phyloP scores from a whole-genome alignment of 2,797 vertebrate species.

The Dendrocincla fuliginosa region DNA sequence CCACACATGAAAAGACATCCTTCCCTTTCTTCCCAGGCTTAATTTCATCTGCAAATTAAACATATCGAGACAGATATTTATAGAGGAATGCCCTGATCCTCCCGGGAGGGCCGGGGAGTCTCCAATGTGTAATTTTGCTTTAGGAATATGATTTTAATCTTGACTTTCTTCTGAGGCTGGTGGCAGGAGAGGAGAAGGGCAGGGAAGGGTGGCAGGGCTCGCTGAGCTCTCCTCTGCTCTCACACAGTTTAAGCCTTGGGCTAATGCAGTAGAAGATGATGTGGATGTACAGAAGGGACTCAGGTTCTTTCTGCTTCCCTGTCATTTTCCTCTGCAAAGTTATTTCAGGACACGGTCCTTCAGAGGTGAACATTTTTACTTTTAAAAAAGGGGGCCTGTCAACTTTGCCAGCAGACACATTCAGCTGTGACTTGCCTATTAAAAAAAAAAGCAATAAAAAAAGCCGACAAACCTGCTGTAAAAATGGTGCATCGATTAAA shows the following conservation, averaged over 20 bases:
- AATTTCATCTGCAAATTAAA: slow-evolving; percentile 69
- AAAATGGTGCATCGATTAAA: background rate
- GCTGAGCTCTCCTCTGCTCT: background rate
- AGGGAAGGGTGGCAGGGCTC: background rate
- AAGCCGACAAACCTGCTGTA: background rate
- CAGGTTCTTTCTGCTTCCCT: background rate
- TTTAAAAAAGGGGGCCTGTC: rapidly evolving
- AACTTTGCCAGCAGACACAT: background rate
- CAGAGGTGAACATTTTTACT: background rate
- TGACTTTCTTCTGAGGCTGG: background rate
- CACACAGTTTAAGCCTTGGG: background rate
- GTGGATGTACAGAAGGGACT: background rate
- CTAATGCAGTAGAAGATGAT: rapidly evolving
- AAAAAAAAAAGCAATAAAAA: background rate
- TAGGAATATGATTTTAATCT: slow-evolving; percentile 17
- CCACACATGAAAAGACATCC: slow-evolving; percentile 52
- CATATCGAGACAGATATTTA: slow-evolving; percentile 28
- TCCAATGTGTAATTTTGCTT: slow-evolving; percentile 45
- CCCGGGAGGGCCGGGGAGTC: background rate
- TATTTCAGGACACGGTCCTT: background rate
- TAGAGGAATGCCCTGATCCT: slow-evolving; percentile 12
- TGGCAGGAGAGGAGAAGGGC: background rate
- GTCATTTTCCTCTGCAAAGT: background rate
- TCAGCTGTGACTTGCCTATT: background rate
- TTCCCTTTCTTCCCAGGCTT: slow-evolving; percentile 57